Evolutionary conservation across 2,888 invertebrate genomes (phyloP).

Genomic region (Aphidoletes aphidimyza): DNA sequence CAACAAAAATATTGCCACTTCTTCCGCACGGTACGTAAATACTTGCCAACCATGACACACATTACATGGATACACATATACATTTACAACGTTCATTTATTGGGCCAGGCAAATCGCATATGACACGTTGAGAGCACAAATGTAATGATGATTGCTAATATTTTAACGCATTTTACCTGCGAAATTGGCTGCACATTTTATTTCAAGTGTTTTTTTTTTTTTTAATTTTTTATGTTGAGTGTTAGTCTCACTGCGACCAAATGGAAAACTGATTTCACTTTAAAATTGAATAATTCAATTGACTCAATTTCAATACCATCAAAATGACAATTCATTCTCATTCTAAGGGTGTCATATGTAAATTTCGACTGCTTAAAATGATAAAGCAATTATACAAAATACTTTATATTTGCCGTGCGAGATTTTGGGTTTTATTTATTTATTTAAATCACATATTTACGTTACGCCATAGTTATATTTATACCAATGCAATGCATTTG

Average conservation of each 20-base stretch:
- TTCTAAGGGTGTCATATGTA: not conserved
- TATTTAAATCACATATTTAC: conserved; percentile 11
- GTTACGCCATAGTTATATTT: not conserved
- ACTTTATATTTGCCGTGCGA: not conserved
- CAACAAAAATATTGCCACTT: conserved; percentile 17
- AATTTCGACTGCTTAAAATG: not conserved
- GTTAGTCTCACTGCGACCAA: too few relatives aligned
- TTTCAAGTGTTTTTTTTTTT: too few relatives aligned
- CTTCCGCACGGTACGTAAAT: not conserved
- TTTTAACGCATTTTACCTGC: too few relatives aligned
- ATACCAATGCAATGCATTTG: not conserved
- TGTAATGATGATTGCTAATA: too few relatives aligned
- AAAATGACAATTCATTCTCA: not conserved
- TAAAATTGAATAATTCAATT: not conserved
- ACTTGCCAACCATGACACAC: conserved; percentile 20
- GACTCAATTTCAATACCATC: not conserved
- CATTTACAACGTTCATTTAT: not conserved
- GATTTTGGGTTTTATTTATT: not conserved
- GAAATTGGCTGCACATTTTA: too few relatives aligned
- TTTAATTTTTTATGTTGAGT: too few relatives aligned
- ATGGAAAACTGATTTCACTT: too few relatives aligned
- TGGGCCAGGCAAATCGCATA: too few relatives aligned
- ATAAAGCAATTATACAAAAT: not conserved
- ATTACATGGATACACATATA: not conserved
- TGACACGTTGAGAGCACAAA: too few relatives aligned